phyloP scores from a whole-genome alignment of 2,888 invertebrate genomes.

The Caenorhabditis sp. region DNA sequence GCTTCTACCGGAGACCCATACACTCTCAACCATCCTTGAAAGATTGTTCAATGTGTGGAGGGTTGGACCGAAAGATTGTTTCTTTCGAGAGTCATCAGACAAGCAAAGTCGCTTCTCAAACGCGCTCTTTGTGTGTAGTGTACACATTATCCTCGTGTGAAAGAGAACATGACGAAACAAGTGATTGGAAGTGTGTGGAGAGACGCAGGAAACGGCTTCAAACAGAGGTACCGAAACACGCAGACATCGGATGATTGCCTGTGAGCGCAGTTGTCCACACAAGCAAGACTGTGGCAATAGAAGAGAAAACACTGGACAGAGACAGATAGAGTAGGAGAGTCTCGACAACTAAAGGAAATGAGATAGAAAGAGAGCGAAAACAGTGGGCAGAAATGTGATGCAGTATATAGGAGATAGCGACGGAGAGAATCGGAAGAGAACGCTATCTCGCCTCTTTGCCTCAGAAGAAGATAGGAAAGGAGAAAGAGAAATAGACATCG shows the following conservation, averaged over 20 bases:
- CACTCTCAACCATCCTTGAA: conserved; percentile 22
- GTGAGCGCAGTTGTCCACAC: conserved; percentile 38
- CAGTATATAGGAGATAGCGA: conserved; percentile 17
- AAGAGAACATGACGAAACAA: not conserved
- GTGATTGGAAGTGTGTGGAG: not conserved
- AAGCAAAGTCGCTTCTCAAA: conserved; percentile 14
- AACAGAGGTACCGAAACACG: not conserved
- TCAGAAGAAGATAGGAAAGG: conserved; percentile 19
- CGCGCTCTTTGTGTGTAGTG: conserved; percentile 26
- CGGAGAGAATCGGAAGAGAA: not conserved
- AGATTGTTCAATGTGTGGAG: conserved; percentile 24
- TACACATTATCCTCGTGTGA: conserved; percentile 2
- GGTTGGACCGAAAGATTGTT: not conserved
- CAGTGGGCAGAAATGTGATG: conserved; percentile 25
- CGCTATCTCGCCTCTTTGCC: conserved; percentile 8
- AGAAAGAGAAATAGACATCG: conserved; percentile 33
- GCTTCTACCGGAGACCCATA: conserved; percentile 15
- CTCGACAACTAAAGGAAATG: not conserved
- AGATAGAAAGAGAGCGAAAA: conserved; percentile 15
- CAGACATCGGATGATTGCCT: not conserved
- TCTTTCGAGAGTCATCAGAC: conserved; percentile 4
- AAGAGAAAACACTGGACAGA: conserved; percentile 20
- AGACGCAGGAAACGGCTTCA: not conserved
- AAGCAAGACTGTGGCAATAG: not conserved
- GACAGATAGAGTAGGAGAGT: conserved; percentile 1